A percentile compares a stretch with the other conserved stretches of the same genome.
Conservation (phyloP, 2,888 invertebrate species). For the Dioctria linearis region DNA sequence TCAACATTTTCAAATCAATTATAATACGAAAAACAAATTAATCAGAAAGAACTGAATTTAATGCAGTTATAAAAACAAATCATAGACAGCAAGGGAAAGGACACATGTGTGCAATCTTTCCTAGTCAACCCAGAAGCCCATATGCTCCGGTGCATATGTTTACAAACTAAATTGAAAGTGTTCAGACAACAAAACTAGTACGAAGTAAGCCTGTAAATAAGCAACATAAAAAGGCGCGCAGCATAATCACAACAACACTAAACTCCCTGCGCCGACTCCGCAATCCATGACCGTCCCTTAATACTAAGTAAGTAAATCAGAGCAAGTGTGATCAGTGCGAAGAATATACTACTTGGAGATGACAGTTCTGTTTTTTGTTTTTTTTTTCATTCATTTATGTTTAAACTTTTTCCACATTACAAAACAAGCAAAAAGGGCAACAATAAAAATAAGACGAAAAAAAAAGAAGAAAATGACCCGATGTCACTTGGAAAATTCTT, state of each 20-base stretch:
- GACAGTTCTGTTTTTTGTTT: conserved; percentile 19
- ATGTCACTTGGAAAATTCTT: conserved; percentile 49
- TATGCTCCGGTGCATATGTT: conserved; percentile 56
- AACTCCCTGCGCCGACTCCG: neutral
- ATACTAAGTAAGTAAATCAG: conserved; percentile 41
- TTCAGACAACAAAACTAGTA: conserved; percentile 35
- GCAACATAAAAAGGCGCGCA: conserved; percentile 24
- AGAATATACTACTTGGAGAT: conserved; percentile 40
- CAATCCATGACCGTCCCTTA: conserved; percentile 26
- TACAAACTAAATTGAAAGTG: conserved; percentile 54
- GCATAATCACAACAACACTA: neutral
- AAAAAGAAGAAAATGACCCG: neutral
- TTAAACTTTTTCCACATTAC: conserved; percentile 8
- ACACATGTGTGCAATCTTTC: conserved; percentile 57
- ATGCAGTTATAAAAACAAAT: conserved; percentile 45
- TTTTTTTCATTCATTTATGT: conserved; percentile 23
- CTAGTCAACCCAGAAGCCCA: conserved; percentile 33
- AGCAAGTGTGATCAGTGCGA: conserved; percentile 45
- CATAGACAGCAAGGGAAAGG: conserved; percentile 50
- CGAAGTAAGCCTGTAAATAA: conserved; percentile 19
- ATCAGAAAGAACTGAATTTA: conserved; percentile 36
- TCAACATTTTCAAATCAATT: too few species aligned
- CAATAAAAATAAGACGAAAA: too few species aligned
- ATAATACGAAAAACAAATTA: conserved; percentile 21
- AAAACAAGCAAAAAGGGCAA: conserved; percentile 14